These are phyloP conservation scores for Anagrus nilaparvatae DNA, from an alignment of 1,140 invertebrate genomes.

Conservation along the genomic window DNA sequence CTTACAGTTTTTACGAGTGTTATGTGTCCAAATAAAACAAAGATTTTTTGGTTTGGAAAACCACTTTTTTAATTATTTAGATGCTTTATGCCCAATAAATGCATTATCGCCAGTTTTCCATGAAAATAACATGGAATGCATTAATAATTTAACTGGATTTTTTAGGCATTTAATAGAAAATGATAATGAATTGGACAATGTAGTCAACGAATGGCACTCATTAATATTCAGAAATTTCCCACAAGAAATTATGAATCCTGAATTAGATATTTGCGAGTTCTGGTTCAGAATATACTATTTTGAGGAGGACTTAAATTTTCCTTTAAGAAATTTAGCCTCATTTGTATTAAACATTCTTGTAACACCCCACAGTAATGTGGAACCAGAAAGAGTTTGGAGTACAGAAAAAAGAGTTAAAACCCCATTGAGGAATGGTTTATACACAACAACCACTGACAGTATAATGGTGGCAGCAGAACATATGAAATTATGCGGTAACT, in stretches of 20 bases:
- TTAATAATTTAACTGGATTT: not conserved
- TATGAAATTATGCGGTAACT: not conserved
- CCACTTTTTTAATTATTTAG: not conserved
- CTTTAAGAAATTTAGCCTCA: slow-evolving; percentile 9
- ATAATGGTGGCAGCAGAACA: slow-evolving; percentile 6
- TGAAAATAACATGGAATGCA: not conserved
- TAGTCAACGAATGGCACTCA: not conserved
- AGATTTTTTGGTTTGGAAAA: not conserved
- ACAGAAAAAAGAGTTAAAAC: slow-evolving; percentile 15
- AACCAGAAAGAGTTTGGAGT: slow-evolving; percentile 11
- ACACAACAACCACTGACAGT: slow-evolving; percentile 3
- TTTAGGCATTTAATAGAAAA: not conserved
- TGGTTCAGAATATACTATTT: not conserved
- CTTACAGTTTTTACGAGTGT: not conserved
- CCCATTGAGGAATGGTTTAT: slow-evolving; percentile 9
- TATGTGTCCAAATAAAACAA: not conserved
- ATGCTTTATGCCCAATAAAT: too few species aligned
- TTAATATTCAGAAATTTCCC: not conserved
- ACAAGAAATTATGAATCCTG: not conserved
- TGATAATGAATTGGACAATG: not conserved
- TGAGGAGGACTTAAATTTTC: not conserved
- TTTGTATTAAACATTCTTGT: slow-evolving; percentile 9
- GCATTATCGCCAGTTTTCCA: not conserved
- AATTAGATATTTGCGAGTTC: not conserved
- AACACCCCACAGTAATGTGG: slow-evolving; percentile 14